Base-by-base conservation (phyloP, 2,888 invertebrate genomes). In the Dasysyrphus tricinctus region DNA sequence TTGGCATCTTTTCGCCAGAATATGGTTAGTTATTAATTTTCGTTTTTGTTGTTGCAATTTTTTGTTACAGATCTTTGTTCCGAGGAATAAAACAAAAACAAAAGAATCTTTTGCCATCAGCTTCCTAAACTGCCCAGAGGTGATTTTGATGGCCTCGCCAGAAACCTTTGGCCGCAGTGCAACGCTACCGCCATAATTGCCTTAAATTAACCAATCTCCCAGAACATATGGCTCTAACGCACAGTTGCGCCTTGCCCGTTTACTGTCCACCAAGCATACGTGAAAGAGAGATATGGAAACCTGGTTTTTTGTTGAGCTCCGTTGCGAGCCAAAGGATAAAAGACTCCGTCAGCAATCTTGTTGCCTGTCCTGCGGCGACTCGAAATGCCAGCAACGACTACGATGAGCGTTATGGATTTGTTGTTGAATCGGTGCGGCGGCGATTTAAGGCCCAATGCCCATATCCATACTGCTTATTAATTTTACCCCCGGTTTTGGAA, bases 301-400 rank as follows among this genome's bases (percentile, higher is more conserved):
- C 51, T 54, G 54, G 14, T 54, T 14, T 82, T 74, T 78, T 61
- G 34, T 54, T 44, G 39, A 12, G 12, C 44, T 67, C 72, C 49
- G 12, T 24, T 59, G 37, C 34, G 42, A 67, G 59, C 78, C 72
- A 78, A 72, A 67, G 57, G 77, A 81, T 76, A 37, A 44, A 39
- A 56, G 69, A 70, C 74, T 75, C 51, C 67, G 34, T 63, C 29
- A 79, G 91, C 90, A 91, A 91, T 92, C 91, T 91, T 91, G 90
- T 90, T 91, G 91, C 91, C 90, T 91, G 89, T 92, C 92, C 92
- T 90, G 88, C 77, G 92, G 88, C 77, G 92, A 92, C 91, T 89
- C 89, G 89, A 91, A 91, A 90, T 92, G 91, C 90, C 92, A 92
- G 90, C 90, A 90, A 91, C 90, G 83, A 88, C 90, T 82, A 88